These are phyloP conservation scores for Pimpla rufipes DNA, from an alignment of 2,888 invertebrate genomes.

Conservation along the genomic window DNA sequence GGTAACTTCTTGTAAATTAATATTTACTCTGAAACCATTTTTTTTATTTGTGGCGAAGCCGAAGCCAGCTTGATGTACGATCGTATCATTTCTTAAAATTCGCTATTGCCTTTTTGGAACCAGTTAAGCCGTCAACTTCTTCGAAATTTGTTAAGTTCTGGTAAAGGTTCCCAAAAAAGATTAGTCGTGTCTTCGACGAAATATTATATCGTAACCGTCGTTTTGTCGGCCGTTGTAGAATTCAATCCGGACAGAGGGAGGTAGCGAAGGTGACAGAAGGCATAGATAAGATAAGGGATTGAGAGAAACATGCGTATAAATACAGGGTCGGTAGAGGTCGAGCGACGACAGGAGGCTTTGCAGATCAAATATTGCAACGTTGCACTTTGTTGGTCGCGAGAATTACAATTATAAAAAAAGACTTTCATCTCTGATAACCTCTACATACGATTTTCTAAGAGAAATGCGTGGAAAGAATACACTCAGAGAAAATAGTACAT, in stretches of 20 bases:
- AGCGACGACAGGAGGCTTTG: neutral
- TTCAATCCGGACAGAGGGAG: neutral
- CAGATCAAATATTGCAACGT: conserved; percentile 13
- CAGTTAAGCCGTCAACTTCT: no score
- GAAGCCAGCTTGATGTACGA: no score
- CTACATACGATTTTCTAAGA: no score
- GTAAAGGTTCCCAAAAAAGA: neutral
- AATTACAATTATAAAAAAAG: neutral
- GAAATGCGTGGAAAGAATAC: no score
- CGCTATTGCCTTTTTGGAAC: no score
- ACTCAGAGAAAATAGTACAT: no score
- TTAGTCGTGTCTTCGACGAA: neutral
- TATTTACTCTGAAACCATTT: no score
- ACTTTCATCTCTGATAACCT: no score
- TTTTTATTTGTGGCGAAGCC: no score
- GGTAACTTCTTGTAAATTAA: no score
- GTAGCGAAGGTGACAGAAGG: neutral
- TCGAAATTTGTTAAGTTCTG: no score
- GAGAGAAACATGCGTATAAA: neutral
- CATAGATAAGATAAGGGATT: conserved; percentile 8
- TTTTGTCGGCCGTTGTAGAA: neutral
- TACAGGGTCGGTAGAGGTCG: conserved; percentile 2
- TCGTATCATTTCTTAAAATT: no score
- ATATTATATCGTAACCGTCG: neutral
- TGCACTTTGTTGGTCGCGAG: neutral